A percentile compares a stretch with the other conserved stretches of the same genome.
Evolutionary conservation across 2,797 vertebrate genomes (phyloP).

Genomic region (Pelodytes ibericus): DNA sequence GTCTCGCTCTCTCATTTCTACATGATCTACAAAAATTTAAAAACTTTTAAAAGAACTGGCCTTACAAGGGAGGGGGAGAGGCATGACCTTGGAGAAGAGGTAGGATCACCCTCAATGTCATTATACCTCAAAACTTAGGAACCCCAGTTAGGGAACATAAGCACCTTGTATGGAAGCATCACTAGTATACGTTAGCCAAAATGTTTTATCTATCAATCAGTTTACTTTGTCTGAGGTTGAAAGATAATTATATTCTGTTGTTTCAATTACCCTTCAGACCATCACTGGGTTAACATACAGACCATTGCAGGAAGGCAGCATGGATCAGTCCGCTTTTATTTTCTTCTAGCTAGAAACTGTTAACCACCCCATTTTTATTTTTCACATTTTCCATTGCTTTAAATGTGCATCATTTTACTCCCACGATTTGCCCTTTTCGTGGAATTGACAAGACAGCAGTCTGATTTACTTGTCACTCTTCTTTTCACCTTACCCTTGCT

Average conservation of each 20-base stretch:
- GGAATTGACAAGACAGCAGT: conserved; percentile 9
- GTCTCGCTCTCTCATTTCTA: no score
- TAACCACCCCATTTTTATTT: background rate
- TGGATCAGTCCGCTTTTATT: background rate
- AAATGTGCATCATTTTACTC: conserved; percentile 13
- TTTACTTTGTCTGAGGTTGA: background rate
- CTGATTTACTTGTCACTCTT: conserved; percentile 12
- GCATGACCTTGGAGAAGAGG: no score
- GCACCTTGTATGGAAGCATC: no score
- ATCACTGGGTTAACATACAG: background rate
- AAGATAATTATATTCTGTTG: background rate
- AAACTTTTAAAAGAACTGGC: no score
- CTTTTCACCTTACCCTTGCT: conserved; percentile 29
- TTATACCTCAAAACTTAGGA: no score
- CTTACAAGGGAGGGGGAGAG: no score
- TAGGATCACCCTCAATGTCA: no score
- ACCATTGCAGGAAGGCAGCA: background rate
- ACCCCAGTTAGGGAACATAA: no score
- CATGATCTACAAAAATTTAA: no score
- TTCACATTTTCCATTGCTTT: conserved; percentile 7
- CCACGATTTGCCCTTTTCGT: conserved; percentile 12
- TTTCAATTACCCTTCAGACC: background rate
- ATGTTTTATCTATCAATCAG: background rate
- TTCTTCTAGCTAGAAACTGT: background rate
- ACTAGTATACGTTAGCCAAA: no score